phyloP scores from a whole-genome alignment of 2,113 vertebrate genomes.

The Coptodon bakossiorum region DNA sequence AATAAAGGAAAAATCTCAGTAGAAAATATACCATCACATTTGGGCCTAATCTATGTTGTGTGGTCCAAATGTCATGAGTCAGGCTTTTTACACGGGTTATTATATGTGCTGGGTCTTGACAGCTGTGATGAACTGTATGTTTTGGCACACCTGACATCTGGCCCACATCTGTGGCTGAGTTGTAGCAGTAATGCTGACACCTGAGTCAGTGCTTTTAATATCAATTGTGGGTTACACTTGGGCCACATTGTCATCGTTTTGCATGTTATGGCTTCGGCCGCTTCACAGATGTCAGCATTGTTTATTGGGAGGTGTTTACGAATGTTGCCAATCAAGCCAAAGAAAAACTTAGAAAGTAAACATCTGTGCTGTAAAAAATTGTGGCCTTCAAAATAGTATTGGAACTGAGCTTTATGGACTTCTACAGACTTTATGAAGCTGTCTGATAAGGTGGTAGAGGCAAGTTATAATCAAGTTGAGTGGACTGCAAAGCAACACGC shows the following conservation, averaged over 20 bases:
- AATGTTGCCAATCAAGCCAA: background rate
- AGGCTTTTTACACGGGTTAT: background rate
- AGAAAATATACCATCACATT: background rate
- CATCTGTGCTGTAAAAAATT: background rate
- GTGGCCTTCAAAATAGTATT: background rate
- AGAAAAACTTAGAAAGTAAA: background rate
- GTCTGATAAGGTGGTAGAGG: background rate
- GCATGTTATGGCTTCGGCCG: background rate
- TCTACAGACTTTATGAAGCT: background rate
- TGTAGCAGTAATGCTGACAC: background rate
- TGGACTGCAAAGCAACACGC: background rate
- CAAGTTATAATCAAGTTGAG: background rate
- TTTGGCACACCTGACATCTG: background rate
- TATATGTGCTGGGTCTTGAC: background rate
- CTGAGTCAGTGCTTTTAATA: background rate
- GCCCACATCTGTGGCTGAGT: background rate
- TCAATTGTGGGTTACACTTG: background rate
- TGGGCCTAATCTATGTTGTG: background rate
- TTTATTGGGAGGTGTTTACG: background rate
- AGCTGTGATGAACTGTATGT: background rate
- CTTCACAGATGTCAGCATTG: accelerated
- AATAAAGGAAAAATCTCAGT: background rate
- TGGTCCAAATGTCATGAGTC: background rate
- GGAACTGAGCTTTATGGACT: background rate
- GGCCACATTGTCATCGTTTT: background rate